Evolutionary conservation across 1,140 invertebrate genomes (phyloP).

Genomic region (Bombus cullumanus): DNA sequence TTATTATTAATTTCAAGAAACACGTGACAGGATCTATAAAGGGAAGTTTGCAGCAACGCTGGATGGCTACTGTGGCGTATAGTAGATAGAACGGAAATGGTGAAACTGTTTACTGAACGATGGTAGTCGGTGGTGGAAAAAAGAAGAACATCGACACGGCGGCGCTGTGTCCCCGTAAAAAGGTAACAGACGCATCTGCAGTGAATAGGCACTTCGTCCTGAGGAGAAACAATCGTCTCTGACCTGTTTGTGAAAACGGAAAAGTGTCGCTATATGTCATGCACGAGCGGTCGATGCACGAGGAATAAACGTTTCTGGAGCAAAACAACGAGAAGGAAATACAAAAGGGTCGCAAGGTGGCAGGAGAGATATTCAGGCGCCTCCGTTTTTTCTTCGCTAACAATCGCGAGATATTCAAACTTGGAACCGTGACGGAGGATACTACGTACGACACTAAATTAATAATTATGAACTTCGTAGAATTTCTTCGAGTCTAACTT

Average conservation of each 20-base stretch:
- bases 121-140: background rate
- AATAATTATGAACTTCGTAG: background rate
- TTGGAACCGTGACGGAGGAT: background rate
- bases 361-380: background rate
- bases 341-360: background rate
- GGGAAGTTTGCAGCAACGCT: too few species aligned
- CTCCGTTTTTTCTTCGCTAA: background rate
- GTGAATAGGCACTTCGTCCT: constrained; percentile 75
- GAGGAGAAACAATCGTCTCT: constrained; percentile 28
- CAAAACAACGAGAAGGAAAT: background rate
- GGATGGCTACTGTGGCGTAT: background rate
- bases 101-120: constrained; percentile 10
- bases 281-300: constrained; percentile 16
- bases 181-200: constrained; percentile 58
- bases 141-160: constrained; percentile 15
- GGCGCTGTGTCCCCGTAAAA: constrained; percentile 40
- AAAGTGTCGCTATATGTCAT: constrained; percentile 44
- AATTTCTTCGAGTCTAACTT: background rate
- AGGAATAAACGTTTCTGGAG: background rate
- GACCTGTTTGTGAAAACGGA: constrained; percentile 33
- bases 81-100: background rate
- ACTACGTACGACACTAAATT: background rate
- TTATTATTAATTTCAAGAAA: background rate
- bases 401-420: background rate
- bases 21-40: too few species aligned